phyloP scores from a whole-genome alignment of 2,888 invertebrate genomes.

The Acronicta psi region DNA sequence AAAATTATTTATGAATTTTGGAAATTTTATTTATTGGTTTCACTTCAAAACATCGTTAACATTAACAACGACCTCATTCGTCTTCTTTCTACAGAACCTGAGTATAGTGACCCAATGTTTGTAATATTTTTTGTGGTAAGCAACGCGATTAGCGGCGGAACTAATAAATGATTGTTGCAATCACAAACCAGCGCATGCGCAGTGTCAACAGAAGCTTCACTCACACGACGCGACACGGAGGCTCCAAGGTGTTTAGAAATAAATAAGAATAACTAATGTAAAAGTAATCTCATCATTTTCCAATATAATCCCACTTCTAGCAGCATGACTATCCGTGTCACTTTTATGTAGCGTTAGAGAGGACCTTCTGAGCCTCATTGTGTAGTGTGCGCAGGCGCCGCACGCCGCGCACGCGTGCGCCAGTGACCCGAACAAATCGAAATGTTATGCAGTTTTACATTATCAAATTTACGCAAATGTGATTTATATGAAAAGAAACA shows the following conservation, averaged over 20 bases:
- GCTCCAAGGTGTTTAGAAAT: no score
- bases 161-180: slow-evolving; percentile 15
- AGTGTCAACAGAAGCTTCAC: not conserved
- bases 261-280: no score
- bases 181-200: not conserved
- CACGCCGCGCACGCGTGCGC: no score
- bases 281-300: no score
- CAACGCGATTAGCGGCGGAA: slow-evolving; percentile 11
- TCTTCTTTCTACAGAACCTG: slow-evolving; percentile 12
- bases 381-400: slow-evolving; percentile 1
- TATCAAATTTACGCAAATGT: slow-evolving; percentile 12
- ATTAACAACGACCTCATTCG: no score
- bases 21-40: no score
- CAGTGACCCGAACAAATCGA: slow-evolving; percentile 8
- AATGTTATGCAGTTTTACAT: slow-evolving; percentile 6
- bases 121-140: not conserved
- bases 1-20: no score
- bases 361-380: not conserved
- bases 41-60: no score
- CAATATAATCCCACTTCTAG: no score
- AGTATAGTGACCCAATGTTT: not conserved
- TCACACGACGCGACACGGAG: no score
- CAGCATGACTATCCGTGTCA: no score
- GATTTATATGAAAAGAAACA: not conserved
- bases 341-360: not conserved